Evolutionary conservation across 30 jellyfish, hydroid and myxozoan genomes (phyloP).

Genomic region (Rhopilema esculentum): DNA sequence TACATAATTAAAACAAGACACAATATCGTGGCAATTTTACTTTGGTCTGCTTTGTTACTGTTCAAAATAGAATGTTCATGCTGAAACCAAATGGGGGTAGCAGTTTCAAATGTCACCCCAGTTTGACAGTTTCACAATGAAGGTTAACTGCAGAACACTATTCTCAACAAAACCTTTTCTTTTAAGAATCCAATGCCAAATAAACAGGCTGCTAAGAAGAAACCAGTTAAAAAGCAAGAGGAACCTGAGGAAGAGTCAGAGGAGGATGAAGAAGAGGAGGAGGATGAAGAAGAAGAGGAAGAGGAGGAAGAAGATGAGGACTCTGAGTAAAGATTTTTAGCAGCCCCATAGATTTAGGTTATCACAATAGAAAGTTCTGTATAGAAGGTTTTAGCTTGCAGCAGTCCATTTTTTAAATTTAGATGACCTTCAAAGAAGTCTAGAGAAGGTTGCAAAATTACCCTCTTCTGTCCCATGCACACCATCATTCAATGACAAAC

Average conservation of each 20-base stretch:
- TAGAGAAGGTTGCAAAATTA: background rate
- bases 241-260: constrained; percentile 80
- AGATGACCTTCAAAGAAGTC: background rate
- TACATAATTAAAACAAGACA: no score
- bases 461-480: background rate
- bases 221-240: constrained; percentile 67
- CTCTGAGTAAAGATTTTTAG: constrained; percentile 34
- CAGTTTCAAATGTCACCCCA: background rate
- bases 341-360: background rate
- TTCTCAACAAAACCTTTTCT: constrained; percentile 26
- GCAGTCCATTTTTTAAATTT: background rate
- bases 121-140: background rate
- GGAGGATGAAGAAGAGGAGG: constrained; percentile 92
- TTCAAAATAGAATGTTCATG: no score
- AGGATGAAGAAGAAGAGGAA: constrained; percentile 94
- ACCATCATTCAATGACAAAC: no score
- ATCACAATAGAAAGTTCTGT: background rate
- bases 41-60: no score
- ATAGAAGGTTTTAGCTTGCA: background rate
- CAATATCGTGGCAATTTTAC: no score
- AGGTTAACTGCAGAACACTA: background rate
- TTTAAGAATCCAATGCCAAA: constrained; percentile 50
- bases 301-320: constrained; percentile 91
- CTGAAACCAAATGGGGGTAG: no score
- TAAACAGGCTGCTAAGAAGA: constrained; percentile 63